phyloP scores from a whole-genome alignment of 2,797 vertebrate genomes.

The Ctenopoma kingsleyae region DNA sequence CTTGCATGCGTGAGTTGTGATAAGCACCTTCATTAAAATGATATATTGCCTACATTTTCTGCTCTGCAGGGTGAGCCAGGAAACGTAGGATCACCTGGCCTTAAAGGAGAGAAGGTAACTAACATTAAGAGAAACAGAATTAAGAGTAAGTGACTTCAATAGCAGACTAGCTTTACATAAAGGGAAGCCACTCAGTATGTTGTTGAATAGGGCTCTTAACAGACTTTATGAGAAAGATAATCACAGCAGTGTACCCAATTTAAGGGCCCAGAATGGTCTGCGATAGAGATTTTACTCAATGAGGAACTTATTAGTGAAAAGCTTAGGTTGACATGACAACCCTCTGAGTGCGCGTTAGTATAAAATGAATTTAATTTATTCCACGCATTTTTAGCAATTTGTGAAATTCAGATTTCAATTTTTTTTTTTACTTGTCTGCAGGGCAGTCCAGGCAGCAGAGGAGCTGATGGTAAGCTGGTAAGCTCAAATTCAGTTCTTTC shows the following conservation, averaged over 20 bases:
- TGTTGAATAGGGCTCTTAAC: constrained; percentile 50
- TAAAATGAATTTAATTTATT: constrained; percentile 62
- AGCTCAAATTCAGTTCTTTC: constrained; percentile 50
- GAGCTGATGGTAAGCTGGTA: constrained; percentile 83
- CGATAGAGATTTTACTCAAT: constrained; percentile 57
- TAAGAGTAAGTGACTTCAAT: constrained; percentile 55
- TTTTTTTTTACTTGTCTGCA: constrained; percentile 56
- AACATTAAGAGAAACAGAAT: constrained; percentile 36
- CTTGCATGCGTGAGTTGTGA: constrained; percentile 33
- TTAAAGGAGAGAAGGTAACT: constrained; percentile 90
- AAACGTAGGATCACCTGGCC: constrained; percentile 81
- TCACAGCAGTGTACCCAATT: constrained; percentile 64
- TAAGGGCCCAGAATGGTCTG: constrained; percentile 56
- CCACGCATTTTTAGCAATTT: constrained; percentile 58
- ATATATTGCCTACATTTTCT: constrained; percentile 44
- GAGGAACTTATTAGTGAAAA: constrained; percentile 64
- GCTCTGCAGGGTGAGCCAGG: constrained; percentile 80
- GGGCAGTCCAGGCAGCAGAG: constrained; percentile 78
- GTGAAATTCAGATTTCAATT: constrained; percentile 32
- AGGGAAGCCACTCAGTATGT: constrained; percentile 42
- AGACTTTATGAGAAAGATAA: constrained; percentile 62
- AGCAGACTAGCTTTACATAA: constrained; percentile 40
- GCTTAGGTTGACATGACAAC: constrained; percentile 52
- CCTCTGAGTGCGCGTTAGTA: constrained; percentile 48
- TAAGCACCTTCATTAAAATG: constrained; percentile 60